Base-by-base conservation (phyloP, 2,797 vertebrate genomes). In the Fistularia commersonii region DNA sequence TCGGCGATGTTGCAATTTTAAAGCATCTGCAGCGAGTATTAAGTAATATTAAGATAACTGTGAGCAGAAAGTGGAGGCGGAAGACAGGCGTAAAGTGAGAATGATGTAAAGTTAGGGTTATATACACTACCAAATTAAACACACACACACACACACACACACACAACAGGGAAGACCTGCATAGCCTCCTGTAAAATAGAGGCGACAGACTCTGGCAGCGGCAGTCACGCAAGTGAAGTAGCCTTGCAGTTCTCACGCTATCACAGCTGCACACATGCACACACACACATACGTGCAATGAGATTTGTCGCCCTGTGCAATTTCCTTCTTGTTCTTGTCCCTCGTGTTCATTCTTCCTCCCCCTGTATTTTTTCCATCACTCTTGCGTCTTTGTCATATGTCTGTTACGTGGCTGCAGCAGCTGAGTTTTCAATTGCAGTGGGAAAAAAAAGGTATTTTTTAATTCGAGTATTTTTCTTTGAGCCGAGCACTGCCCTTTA, bases 141-240 rank as follows among this genome's bases (percentile, higher is more conserved):
- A 44, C 48, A 46, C 46, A 63, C 49, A 45, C 52, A 51, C 47
- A 44, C 15, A 61, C 53, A 54, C 41, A 61, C 59, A 52, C 54
- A 61, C 58, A 61, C 55, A 62, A 66, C 52, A 68, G 72, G 72
- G 68, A 75, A 79, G 79, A 79, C 84, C 87, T 90, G 88, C 71
- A 65, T 65, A 84, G 69, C 80, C 72, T 90, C 87, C 72, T 58
- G 75, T 83, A 86, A 89, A 90, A 74, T 53, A 74, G 78, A 87
- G 81, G 86, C 84, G 88, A 88, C 87, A 88, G 82, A 82, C 61
- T 83, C 69, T 83, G 80, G 84, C 84, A 77, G 80, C 64, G 63
- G 66, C 53, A 72, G 81, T 84, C 85, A 85, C 75, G 77, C 80
- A 80, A 84, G 76, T 86, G 69, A 80, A 83, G 74, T 71, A 69